Evolutionary conservation across 1,140 invertebrate species (phyloP).

Genomic region (Melipona quadrifasciata): DNA sequence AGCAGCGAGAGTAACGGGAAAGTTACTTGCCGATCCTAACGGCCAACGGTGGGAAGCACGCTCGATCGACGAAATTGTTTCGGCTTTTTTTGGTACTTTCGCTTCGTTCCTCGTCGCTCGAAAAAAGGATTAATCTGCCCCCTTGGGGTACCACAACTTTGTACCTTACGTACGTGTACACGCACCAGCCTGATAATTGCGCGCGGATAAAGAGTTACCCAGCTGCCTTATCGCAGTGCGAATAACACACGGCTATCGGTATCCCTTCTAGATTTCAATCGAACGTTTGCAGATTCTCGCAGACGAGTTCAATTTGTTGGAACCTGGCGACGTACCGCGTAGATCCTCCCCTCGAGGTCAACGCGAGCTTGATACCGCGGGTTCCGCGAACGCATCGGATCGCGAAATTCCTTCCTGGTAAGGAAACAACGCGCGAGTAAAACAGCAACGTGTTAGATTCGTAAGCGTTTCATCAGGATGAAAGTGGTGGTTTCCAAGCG

Average conservation of each 20-base stretch:
- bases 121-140: not conserved
- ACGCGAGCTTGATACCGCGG: not conserved
- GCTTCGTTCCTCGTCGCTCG: too few species aligned
- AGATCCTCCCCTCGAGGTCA: not conserved
- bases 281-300: not conserved
- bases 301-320: not conserved
- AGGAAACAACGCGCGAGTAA: not conserved
- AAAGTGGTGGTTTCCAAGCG: not conserved
- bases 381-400: constrained; percentile 56
- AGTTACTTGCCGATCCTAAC: constrained; percentile 36
- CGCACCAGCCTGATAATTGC: not conserved
- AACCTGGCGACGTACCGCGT: not conserved
- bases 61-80: constrained; percentile 46
- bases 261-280: not conserved
- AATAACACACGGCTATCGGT: not conserved
- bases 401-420: not conserved
- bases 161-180: too few species aligned
- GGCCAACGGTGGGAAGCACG: not conserved
- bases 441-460: not conserved
- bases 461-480: not conserved
- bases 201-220: not conserved
- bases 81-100: not conserved
- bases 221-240: not conserved
- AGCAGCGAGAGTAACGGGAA: constrained; percentile 38
- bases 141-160: too few species aligned